A percentile compares a stretch with the other conserved stretches of the same genome.
phyloP scores from a whole-genome alignment of 2,888 invertebrate species.

The Tetragnatha montana region DNA sequence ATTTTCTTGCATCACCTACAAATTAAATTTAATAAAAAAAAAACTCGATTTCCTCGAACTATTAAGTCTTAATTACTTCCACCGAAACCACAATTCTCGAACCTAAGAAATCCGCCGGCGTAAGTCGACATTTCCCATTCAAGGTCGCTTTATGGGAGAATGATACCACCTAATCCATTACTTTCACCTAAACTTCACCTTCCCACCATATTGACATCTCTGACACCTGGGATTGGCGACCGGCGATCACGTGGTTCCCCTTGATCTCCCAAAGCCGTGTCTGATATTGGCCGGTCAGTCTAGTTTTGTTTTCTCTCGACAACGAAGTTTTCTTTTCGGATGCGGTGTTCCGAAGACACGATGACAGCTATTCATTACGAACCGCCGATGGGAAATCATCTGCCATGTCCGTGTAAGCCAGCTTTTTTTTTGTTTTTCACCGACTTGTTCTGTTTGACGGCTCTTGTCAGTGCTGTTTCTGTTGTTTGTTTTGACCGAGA shows the following conservation, averaged over 20 bases:
- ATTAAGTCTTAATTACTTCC: background rate
- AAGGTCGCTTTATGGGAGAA: background rate
- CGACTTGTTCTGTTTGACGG: background rate
- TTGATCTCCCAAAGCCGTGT: slow-evolving; percentile 33
- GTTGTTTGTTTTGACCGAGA: background rate
- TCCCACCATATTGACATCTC: slow-evolving; percentile 46
- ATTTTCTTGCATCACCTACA: background rate
- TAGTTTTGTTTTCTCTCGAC: slow-evolving; percentile 51
- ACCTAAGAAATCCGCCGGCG: background rate
- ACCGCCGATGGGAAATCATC: slow-evolving; percentile 11
- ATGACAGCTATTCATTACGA: slow-evolving; percentile 26
- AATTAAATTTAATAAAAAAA: background rate
- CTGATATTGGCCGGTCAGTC: slow-evolving; percentile 56
- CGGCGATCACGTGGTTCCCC: slow-evolving; percentile 42
- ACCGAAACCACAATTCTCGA: background rate
- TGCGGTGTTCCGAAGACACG: slow-evolving; percentile 11
- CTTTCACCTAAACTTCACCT: slow-evolving; percentile 30
- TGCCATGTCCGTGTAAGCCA: slow-evolving; percentile 58
- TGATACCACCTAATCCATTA: slow-evolving; percentile 10
- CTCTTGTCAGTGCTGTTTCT: background rate
- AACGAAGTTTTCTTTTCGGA: slow-evolving; percentile 12
- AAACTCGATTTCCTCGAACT: background rate
- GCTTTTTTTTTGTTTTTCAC: background rate
- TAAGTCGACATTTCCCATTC: background rate
- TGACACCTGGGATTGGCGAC: slow-evolving; percentile 51